Percentiles rank a stretch among this genome's conserved stretches.
These are phyloP conservation scores for Eupelmus urozonus DNA, from an alignment of 2,888 invertebrate genomes.

Conservation along the genomic window DNA sequence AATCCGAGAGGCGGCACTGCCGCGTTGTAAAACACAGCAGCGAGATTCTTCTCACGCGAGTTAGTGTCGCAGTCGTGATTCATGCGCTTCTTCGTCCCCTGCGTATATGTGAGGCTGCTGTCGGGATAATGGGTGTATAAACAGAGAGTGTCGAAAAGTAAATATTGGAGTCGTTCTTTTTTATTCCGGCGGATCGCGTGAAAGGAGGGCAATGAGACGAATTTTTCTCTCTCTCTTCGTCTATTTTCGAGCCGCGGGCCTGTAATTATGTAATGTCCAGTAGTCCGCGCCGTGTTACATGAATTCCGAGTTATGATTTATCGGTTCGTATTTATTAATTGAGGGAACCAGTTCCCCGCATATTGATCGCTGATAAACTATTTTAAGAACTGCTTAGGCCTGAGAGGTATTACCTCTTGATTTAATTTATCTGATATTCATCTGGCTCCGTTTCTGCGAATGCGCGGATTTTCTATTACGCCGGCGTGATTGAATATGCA, in stretches of 20 bases:
- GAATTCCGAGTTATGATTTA: not conserved
- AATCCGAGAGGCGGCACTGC: not conserved
- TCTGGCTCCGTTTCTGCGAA: too few relatives aligned
- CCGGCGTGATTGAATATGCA: too few relatives aligned
- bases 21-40: too few relatives aligned
- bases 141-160: constrained; percentile 38
- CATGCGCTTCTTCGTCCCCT: not conserved
- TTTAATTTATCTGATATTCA: too few relatives aligned
- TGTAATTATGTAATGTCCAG: not conserved
- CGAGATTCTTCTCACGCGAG: constrained; percentile 28
- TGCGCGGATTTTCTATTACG: too few relatives aligned
- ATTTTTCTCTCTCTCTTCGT: not conserved
- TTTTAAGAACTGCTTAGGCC: too few relatives aligned
- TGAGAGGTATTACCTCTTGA: too few relatives aligned
- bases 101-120: too few relatives aligned
- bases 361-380: too few relatives aligned
- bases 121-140: constrained; percentile 39
- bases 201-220: not conserved
- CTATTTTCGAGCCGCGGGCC: not conserved
- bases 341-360: too few relatives aligned
- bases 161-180: constrained; percentile 18
- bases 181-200: not conserved
- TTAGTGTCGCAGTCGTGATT: constrained; percentile 37
- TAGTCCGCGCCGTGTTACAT: too few relatives aligned
- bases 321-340: not conserved